Evolutionary conservation across 2,888 invertebrate genomes (phyloP).

Genomic region (Drosophila kuntzei): DNA sequence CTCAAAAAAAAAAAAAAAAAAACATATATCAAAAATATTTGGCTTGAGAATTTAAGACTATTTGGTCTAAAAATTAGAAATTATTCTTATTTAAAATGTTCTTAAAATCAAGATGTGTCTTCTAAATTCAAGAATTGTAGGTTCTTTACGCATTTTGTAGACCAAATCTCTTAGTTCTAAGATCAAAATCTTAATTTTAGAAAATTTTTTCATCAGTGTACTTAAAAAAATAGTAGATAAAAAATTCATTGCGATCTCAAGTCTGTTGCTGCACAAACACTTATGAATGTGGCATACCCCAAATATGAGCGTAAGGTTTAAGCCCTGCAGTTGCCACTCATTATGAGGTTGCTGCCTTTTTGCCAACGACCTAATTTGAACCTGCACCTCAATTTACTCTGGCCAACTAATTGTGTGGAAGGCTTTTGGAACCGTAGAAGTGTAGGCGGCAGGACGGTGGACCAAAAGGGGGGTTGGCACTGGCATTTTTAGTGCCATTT

Average conservation of each 20-base stretch:
- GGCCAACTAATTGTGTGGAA: conserved; percentile 80
- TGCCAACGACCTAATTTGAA: conserved; percentile 68
- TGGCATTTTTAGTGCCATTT: conserved; percentile 58
- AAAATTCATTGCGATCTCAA: background rate
- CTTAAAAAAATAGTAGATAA: no score
- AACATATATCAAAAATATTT: no score
- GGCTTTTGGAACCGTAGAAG: conserved; percentile 36
- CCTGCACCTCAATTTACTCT: conserved; percentile 72
- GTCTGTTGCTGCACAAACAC: background rate
- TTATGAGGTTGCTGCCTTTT: conserved; percentile 32
- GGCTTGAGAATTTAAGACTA: no score
- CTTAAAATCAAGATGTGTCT: no score
- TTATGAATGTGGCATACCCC: conserved; percentile 30
- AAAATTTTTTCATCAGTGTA: no score
- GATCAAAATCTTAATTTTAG: no score
- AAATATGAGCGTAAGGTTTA: conserved; percentile 31
- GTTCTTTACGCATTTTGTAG: no score
- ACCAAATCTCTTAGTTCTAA: no score
- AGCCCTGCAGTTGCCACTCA: conserved; percentile 34
- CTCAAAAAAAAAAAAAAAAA: no score
- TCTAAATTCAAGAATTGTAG: no score
- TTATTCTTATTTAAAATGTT: no score
- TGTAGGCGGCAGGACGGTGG: background rate
- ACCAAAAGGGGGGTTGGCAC: background rate
- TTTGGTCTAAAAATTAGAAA: no score